A percentile compares a stretch with the other conserved stretches of the same genome.
Evolutionary conservation across 2,888 invertebrate species (phyloP).

Genomic region (Caenorhabditis sp.): DNA sequence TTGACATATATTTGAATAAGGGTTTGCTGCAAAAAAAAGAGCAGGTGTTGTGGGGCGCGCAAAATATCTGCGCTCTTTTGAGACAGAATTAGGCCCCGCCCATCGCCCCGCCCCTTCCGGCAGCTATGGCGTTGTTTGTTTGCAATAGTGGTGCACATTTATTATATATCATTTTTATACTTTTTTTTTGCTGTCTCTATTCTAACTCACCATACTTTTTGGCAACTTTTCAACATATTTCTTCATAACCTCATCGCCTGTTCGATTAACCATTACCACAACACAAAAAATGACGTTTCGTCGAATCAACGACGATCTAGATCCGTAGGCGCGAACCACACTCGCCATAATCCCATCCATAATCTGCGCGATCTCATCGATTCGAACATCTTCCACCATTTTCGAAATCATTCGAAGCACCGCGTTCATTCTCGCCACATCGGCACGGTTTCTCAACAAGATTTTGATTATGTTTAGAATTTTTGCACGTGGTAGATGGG

Average conservation of each 20-base stretch:
- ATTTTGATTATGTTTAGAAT: slow-evolving; percentile 32
- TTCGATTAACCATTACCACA: slow-evolving; percentile 33
- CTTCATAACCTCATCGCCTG: slow-evolving; percentile 25
- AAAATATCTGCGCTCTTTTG: background rate
- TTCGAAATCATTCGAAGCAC: slow-evolving; percentile 31
- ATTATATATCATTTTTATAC: no score
- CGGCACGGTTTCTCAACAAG: slow-evolving; percentile 15
- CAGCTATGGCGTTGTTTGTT: no score
- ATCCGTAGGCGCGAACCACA: slow-evolving; percentile 24
- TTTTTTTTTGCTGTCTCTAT: no score
- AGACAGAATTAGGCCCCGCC: background rate
- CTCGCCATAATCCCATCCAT: slow-evolving; percentile 26
- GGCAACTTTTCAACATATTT: slow-evolving; percentile 31
- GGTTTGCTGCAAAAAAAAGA: slow-evolving; percentile 23
- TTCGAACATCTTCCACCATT: slow-evolving; percentile 26
- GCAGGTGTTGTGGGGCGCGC: background rate
- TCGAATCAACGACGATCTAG: slow-evolving; percentile 30
- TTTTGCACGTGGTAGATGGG: slow-evolving; percentile 27
- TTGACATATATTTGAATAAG: slow-evolving; percentile 40
- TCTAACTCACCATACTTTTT: slow-evolving; percentile 34
- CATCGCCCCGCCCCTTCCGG: no score
- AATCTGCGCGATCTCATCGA: slow-evolving; percentile 19
- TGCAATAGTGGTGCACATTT: no score
- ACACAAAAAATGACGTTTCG: slow-evolving; percentile 37
- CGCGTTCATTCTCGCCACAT: slow-evolving; percentile 19